phyloP scores from a whole-genome alignment of 1,140 invertebrate genomes.

The Drosophila grimshawi region DNA sequence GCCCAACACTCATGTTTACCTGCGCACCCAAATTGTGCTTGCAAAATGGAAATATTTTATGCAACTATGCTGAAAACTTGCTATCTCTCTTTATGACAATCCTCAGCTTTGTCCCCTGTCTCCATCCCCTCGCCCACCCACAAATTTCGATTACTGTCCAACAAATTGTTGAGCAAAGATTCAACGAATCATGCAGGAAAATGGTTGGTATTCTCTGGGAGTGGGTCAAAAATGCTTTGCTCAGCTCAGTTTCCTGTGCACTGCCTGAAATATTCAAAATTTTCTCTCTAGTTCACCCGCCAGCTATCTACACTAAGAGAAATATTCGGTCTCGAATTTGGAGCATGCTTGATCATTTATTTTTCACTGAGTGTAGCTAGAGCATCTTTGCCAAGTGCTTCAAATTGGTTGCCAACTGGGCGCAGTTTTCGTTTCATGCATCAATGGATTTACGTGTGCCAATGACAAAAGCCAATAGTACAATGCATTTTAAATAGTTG shows the following conservation, averaged over 20 bases:
- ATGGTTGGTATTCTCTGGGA: not conserved
- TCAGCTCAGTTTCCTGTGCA: conserved; percentile 27
- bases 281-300: not conserved
- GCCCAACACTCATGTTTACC: conserved; percentile 31
- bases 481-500: conserved; percentile 53
- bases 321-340: not conserved
- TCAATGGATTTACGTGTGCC: conserved; percentile 65
- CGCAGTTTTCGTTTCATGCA: conserved; percentile 56
- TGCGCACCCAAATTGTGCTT: conserved; percentile 26
- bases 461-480: conserved; percentile 56
- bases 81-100: not conserved
- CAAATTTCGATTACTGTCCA: conserved; percentile 68
- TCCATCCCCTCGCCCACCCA: not conserved
- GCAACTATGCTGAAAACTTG: conserved; percentile 38
- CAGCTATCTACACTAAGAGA: not conserved
- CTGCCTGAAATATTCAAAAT: conserved; percentile 51
- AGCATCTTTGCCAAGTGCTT: not conserved
- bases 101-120: not conserved
- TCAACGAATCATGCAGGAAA: conserved; percentile 14
- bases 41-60: conserved; percentile 58
- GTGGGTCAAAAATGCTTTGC: conserved; percentile 38
- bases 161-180: conserved; percentile 59
- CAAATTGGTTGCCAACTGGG: conserved; percentile 16
- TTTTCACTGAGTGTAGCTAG: not conserved
- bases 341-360: not conserved